phyloP scores from a whole-genome alignment of 1,140 invertebrate genomes.

The Chionoecetes opilio region DNA sequence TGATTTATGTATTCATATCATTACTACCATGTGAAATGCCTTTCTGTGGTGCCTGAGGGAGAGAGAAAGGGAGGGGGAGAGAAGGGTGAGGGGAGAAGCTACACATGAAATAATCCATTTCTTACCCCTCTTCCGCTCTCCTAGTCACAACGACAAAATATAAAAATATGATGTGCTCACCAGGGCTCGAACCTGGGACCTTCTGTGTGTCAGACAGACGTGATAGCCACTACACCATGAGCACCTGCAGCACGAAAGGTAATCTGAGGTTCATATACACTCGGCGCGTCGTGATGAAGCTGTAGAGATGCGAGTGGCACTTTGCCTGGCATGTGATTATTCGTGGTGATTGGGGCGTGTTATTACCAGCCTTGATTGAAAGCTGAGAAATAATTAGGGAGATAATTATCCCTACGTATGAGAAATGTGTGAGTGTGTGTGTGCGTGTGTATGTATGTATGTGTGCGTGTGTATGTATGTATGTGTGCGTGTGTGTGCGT shows the following conservation, averaged over 20 bases:
- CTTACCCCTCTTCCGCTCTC: no score
- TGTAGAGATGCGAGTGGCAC: neutral
- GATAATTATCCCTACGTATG: neutral
- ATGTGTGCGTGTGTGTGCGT: no score
- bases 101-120: no score
- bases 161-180: neutral
- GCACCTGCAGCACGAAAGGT: neutral
- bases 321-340: neutral
- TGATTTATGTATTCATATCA: slow-evolving; percentile 14
- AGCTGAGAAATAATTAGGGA: slow-evolving; percentile 8
- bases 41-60: neutral
- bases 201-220: slow-evolving; percentile 28
- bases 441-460: neutral
- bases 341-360: slow-evolving; percentile 10
- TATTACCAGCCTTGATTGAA: neutral
- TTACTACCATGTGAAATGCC: slow-evolving; percentile 40
- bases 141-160: no score
- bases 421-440: neutral
- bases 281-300: neutral
- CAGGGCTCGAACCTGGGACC: slow-evolving; percentile 22
- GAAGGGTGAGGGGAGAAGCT: neutral
- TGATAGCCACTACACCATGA: slow-evolving; percentile 14
- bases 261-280: no score
- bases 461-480: neutral
- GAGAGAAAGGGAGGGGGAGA: neutral